phyloP scores from a whole-genome alignment of 2,797 vertebrate species.

The Crypturellus tataupa region DNA sequence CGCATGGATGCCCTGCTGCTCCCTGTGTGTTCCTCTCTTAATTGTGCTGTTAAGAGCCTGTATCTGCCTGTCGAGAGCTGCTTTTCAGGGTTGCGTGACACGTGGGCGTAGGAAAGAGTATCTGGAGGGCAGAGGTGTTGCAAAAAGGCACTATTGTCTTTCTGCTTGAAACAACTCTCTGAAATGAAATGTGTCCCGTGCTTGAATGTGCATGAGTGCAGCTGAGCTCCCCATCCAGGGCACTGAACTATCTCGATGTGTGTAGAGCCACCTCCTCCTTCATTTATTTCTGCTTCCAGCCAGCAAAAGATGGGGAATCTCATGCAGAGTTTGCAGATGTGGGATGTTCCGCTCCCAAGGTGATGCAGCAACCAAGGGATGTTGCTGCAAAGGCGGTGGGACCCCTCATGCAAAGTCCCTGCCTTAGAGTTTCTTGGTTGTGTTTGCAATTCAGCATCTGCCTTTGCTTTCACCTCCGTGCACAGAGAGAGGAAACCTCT shows the following conservation, averaged over 20 bases:
- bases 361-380: not conserved
- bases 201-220: fast-evolving
- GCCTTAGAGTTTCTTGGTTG: not conserved
- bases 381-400: not conserved
- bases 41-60: not conserved
- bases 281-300: not conserved
- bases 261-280: fast-evolving
- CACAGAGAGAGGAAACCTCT: not conserved
- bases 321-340: fast-evolving
- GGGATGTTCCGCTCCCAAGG: not conserved
- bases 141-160: not conserved
- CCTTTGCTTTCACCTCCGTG: not conserved
- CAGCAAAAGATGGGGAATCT: fast-evolving
- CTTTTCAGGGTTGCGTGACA: not conserved
- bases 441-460: not conserved
- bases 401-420: not conserved
- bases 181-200: fast-evolving
- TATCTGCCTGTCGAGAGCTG: not conserved
- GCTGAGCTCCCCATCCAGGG: not conserved
- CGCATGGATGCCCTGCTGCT: fast-evolving
- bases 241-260: not conserved
- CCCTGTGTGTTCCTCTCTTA: not conserved
- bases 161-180: not conserved
- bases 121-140: not conserved
- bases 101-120: not conserved